Percentiles rank a stretch among this genome's conserved stretches.
Evolutionary conservation across 1,140 invertebrate species (phyloP).

Genomic region (Anastatus disparis): DNA sequence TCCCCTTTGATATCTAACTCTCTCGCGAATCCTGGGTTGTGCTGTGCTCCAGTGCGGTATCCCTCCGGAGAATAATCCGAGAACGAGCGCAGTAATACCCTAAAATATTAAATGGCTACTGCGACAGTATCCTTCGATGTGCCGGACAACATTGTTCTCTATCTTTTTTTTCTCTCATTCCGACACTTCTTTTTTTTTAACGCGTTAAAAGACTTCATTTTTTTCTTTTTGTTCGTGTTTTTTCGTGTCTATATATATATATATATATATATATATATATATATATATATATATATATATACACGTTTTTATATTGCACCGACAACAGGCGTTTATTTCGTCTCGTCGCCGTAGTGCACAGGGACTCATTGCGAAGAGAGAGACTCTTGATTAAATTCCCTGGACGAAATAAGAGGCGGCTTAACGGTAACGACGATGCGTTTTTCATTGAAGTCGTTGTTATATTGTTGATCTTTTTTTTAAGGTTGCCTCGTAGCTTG

Average conservation of each 20-base stretch:
- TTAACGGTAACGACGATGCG: constrained; percentile 12
- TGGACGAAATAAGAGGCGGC: constrained; percentile 20
- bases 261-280: too few species aligned
- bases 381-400: constrained; percentile 32
- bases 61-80: constrained; percentile 45
- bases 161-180: background rate
- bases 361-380: too few species aligned
- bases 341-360: too few species aligned
- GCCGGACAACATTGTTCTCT: too few species aligned
- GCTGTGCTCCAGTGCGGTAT: background rate
- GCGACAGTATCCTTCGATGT: constrained; percentile 17
- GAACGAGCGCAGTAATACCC: constrained; percentile 43
- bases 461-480: too few species aligned
- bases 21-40: background rate
- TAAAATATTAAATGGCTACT: constrained; percentile 48
- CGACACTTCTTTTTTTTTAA: background rate
- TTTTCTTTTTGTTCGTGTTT: background rate
- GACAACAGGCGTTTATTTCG: background rate
- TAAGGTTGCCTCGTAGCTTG: too few species aligned
- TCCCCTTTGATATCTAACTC: constrained; percentile 11
- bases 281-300: too few species aligned
- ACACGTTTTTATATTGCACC: constrained; percentile 21
- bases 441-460: background rate
- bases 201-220: too few species aligned
- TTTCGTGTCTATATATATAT: too few species aligned